These are phyloP conservation scores for Dendrolimus pini DNA, from an alignment of 2,888 invertebrate genomes.

Conservation along the genomic window DNA sequence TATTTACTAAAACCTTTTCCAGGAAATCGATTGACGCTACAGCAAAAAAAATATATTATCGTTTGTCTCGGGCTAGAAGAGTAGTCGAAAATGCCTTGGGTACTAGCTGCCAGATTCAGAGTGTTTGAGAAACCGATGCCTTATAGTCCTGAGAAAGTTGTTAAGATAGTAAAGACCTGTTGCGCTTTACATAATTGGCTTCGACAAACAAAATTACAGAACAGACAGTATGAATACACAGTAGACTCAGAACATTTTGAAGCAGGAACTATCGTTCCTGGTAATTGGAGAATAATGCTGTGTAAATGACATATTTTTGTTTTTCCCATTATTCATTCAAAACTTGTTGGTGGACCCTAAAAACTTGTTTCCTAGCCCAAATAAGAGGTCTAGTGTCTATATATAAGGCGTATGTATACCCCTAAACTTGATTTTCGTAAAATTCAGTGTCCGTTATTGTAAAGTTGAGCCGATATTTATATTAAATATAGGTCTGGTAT, in stretches of 20 bases:
- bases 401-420: no score
- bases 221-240: constrained; percentile 9
- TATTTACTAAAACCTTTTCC: constrained; percentile 18
- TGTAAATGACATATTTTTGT: no score
- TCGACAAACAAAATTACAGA: constrained; percentile 11
- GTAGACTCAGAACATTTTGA: constrained; percentile 4
- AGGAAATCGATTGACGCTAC: not conserved
- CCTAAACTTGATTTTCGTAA: no score
- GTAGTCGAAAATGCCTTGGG: constrained; percentile 18
- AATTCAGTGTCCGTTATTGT: no score
- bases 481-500: no score
- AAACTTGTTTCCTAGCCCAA: no score
- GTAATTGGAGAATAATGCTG: no score
- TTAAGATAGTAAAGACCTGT: constrained; percentile 13
- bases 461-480: no score
- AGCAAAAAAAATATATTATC: not conserved
- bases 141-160: constrained; percentile 12
- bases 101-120: constrained; percentile 14
- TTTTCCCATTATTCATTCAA: no score
- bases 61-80: constrained; percentile 11
- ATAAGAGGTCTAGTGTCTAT: no score
- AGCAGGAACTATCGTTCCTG: not conserved
- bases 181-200: constrained; percentile 14
- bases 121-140: constrained; percentile 7
- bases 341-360: no score